Evolutionary conservation across 2,888 invertebrate species (phyloP), one percentile per base, ranked within the genome.

Genomic region (Athalia circularis): DNA sequence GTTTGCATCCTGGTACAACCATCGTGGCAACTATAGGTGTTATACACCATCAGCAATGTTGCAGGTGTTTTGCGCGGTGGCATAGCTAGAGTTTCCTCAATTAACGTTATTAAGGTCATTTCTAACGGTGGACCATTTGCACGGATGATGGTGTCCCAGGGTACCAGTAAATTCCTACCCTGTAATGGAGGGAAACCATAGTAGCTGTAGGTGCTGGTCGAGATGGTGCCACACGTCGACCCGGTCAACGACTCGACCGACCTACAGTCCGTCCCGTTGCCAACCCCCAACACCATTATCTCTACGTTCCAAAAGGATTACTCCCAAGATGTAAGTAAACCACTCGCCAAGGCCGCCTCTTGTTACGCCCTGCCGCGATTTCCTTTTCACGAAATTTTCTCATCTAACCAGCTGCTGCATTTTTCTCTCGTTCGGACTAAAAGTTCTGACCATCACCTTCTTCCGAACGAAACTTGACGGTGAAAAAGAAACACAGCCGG

Each of bases 51-150:
- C 13, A 47, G 7, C 47, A 13, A 43, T 43, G 11, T 15, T 65
- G 48, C 68, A 68, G 68, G 68, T 52, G 52, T 52, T 68, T 68
- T 68, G 8, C 13, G n/a, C 43, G 6, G 11, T n/a, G 13, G 68
- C 9, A 8, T 52, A 48, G 7, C 68, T 68, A 9, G 68, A 57
- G 75, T 62, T 64, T 62, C 75, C 75, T 88, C 86, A 88, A 87
- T 88, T 88, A 86, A 85, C 83, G 85, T 88, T 88, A 88, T 89
- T 89, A 89, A 85, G 85, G 86, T 86, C 86, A 84, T 84, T 84
- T 80, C 75, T 64, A 62, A 64, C 75, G 75, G 75, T 48, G 75
- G 62, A 62, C 75, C 75, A 75, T 61, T 75, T 75, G 15, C 62
- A 48, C 75, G 61, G 64, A 64, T 50, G 75, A 75, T 57, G 62